Evolutionary conservation across 2,113 vertebrate species (phyloP), one percentile per base, ranked within the genome.

Genomic region (Atrichornis clamosus): DNA sequence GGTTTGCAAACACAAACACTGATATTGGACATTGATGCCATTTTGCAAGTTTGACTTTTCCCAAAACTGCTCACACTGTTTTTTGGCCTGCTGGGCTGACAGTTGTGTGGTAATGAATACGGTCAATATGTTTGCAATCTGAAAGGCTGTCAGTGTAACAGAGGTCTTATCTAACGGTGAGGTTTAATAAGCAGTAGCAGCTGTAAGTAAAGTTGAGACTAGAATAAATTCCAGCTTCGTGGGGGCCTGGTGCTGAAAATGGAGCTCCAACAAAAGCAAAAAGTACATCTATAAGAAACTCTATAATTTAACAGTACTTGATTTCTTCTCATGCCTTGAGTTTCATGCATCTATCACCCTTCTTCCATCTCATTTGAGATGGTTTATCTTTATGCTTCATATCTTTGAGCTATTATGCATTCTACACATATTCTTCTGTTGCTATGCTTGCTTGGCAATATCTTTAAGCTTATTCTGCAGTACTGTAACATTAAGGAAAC

Each of bases 391-490:
- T 80, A 83, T 62, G 49, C 49, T 86, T 92, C 70, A 24, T 53
- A 37, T 83, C 7, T 12, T 89, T 80, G 87, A 86, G 49, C 18
- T 77, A 47, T 94, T 93, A 11, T 62, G 55, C 84, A 55, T 89
- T 77, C 41, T 56, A 58, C 59, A 62, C 73, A 16, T 84, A 86
- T 82, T 79, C 78, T 24, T 46, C 73, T 86, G 62, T 35, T 64
- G 52, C 79, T 92, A 7, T 64, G 56, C 33, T 81, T 96, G 30
- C 33, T 86, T 93, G 74, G 41, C 75, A 89, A 39, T 46, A 37
- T 88, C 69, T 93, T 96, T 92, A 77, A 93, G 56, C 35, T 95
- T 81, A 92, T 91, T 86, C 22, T 76, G 30, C 47, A 91, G 26
- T 63, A 62, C 20, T 60, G 23, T 47, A 69, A 78, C n/a, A 67